Evolutionary conservation across 2,113 vertebrate species (phyloP).

Genomic region (Salvelinus alpinus): DNA sequence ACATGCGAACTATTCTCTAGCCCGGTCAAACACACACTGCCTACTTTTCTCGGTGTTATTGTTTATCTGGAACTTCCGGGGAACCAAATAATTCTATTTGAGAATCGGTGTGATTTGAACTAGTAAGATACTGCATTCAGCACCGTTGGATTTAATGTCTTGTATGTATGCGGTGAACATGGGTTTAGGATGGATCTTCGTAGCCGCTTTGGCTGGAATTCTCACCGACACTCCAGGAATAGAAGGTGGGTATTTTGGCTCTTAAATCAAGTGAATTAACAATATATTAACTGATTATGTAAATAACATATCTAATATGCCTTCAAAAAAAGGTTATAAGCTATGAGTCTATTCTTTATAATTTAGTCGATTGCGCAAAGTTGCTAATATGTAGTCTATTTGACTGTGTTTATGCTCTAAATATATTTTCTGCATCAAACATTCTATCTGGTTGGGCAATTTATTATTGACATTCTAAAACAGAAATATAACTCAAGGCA

Average conservation of each 20-base stretch:
- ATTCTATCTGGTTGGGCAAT: no score
- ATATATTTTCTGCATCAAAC: no score
- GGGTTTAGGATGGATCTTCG: slow-evolving; percentile 63
- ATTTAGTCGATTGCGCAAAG: no score
- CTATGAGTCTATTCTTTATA: no score
- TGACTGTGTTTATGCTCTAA: no score
- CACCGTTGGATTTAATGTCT: slow-evolving; percentile 40
- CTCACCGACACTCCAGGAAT: slow-evolving; percentile 46
- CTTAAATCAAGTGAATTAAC: background rate
- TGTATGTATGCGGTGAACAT: slow-evolving; percentile 56
- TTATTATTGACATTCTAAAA: no score
- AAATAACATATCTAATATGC: background rate
- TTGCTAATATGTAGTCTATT: no score
- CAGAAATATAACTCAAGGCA: no score
- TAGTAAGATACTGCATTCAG: slow-evolving; percentile 21
- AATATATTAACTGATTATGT: background rate
- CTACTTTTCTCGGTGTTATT: background rate
- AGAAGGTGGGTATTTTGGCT: slow-evolving; percentile 71
- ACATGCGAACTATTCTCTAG: background rate
- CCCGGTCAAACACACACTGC: background rate
- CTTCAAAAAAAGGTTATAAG: no score
- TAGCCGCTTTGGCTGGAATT: slow-evolving; percentile 61
- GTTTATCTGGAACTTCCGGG: background rate
- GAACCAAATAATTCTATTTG: slow-evolving; percentile 37
- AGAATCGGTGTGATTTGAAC: slow-evolving; percentile 17